Evolutionary conservation across 1,140 invertebrate species (phyloP).

Genomic region (Papilio aristodemus): DNA sequence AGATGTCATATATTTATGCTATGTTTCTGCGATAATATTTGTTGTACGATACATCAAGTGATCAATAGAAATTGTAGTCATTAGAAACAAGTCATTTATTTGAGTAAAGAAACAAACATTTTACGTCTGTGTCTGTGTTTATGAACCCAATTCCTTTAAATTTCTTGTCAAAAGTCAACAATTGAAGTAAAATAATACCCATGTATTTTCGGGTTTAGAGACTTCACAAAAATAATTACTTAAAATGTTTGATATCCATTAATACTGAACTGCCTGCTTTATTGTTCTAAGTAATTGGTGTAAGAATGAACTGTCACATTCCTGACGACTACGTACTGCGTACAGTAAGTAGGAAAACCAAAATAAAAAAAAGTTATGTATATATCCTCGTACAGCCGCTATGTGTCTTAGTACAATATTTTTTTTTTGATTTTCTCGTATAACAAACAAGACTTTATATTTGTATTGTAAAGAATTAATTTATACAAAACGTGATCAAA

Average conservation of each 20-base stretch:
- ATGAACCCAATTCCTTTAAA: too few relatives aligned
- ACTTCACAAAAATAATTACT: too few relatives aligned
- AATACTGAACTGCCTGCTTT: background rate
- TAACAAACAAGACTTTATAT: conserved; percentile 6
- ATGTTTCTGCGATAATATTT: too few relatives aligned
- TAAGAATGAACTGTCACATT: background rate
- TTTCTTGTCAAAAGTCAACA: too few relatives aligned
- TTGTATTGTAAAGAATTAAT: conserved; percentile 3
- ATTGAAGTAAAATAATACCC: too few relatives aligned
- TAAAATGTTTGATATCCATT: too few relatives aligned
- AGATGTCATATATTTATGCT: too few relatives aligned
- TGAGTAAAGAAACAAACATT: too few relatives aligned
- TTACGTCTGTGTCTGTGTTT: too few relatives aligned
- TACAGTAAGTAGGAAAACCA: background rate
- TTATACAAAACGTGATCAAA: conserved; percentile 8
- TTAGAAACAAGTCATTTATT: too few relatives aligned
- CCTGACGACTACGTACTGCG: background rate
- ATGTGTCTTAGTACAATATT: background rate
- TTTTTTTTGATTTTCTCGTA: background rate
- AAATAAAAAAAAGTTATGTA: conserved; percentile 1
- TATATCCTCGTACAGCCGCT: background rate
- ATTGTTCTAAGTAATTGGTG: background rate
- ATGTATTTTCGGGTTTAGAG: background rate
- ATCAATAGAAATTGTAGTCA: too few relatives aligned
- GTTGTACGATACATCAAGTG: too few relatives aligned